Percentiles rank a stretch among this genome's conserved stretches.
phyloP scores from a whole-genome alignment of 2,113 vertebrate species.

The Charina bottae region DNA sequence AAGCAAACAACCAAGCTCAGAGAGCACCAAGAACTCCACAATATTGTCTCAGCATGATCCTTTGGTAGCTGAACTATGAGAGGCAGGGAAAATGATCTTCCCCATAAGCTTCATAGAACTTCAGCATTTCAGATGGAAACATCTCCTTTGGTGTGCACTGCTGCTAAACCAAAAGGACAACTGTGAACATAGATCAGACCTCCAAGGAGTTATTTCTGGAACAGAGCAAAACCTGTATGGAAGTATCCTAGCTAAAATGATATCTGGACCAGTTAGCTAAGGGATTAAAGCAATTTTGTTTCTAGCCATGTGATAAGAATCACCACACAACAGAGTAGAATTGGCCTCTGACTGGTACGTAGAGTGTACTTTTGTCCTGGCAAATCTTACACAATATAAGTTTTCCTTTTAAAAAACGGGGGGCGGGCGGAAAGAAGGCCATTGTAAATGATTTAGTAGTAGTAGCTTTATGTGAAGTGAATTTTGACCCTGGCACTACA shows the following conservation, averaged over 20 bases:
- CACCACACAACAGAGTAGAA: neutral
- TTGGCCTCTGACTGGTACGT: neutral
- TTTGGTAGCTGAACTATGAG: neutral
- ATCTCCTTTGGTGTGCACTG: neutral
- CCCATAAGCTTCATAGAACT: neutral
- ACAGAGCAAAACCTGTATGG: neutral
- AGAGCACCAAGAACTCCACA: neutral
- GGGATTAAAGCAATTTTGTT: neutral
- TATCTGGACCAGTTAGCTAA: neutral
- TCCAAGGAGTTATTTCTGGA: neutral
- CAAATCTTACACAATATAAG: neutral
- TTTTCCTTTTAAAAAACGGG: constrained; percentile 25
- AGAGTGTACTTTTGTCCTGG: neutral
- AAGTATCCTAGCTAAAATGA: neutral
- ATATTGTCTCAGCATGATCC: neutral
- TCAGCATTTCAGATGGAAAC: neutral
- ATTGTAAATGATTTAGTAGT: constrained; percentile 23
- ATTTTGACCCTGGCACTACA: neutral
- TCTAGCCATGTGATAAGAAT: neutral
- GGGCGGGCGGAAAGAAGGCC: neutral
- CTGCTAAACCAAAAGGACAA: neutral
- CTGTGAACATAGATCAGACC: neutral
- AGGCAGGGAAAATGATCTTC: neutral
- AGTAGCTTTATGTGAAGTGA: neutral
- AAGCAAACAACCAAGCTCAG: neutral